Evolutionary conservation across 2,888 invertebrate species (phyloP), one percentile per base, ranked within the genome.

Genomic region (Spisula solida): DNA sequence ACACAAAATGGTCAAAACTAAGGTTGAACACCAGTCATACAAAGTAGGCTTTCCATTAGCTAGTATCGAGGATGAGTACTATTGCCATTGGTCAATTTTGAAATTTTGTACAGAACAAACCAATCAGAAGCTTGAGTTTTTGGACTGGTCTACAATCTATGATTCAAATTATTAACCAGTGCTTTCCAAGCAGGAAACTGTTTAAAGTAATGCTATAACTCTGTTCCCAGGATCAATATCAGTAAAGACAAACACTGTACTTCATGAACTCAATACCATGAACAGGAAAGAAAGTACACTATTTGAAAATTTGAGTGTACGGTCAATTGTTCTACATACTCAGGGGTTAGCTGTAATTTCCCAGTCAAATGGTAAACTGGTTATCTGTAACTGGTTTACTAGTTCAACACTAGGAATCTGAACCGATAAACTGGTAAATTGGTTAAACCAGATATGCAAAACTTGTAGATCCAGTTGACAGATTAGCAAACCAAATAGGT

Each of bases 91-190:
- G 10, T 14, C 14, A 51, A 51, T 51, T 51, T 51, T 16, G 16
- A 16, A 51, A 12, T 8, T 51, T 12, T 51, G 51, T 51, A 51
- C 6, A 51, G 51, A 51, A 51, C 51, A 12, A 51, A 16, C 70
- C 70, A 70, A 70, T 70, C 70, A 70, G 29, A 70, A 12, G 70
- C 47, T 47, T 18, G 25, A 66, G 66, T 66, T 70, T 70, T 29
- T 14, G 31, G 70, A n/a, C 70, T 70, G 70, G 70, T 51, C 16
- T 8, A 2, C 41, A 41, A 41, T 5, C 41, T 41, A 41, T 41
- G 41, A 41, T 41, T 41, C 8, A 41, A 41, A 41, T 41, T 14
- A 56, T 56, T 6, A 56, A 56, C 56, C 6, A 6, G 56, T 56
- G 18, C 0, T n/a, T n/a, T n/a, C 56, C 2, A 25, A 66, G 60